These are phyloP conservation scores for Chrysoperla carnea DNA, from an alignment of 1,140 invertebrate species.

Conservation along the genomic window DNA sequence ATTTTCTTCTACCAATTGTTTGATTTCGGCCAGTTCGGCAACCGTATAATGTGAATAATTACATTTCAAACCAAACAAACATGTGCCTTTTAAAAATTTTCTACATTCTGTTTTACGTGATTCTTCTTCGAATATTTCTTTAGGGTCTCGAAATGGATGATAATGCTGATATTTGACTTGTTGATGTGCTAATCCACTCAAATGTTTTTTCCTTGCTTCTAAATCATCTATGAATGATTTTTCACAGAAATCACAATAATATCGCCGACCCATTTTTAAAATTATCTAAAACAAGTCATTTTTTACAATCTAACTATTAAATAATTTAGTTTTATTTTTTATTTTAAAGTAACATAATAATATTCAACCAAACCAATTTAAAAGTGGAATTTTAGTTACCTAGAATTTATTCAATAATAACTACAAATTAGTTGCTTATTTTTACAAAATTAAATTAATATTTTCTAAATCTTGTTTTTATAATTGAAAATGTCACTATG, in stretches of 20 bases:
- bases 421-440: too few species aligned
- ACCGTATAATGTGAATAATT: slow-evolving; percentile 42
- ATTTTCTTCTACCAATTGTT: slow-evolving; percentile 25
- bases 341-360: too few species aligned
- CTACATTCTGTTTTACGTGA: slow-evolving; percentile 34
- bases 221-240: slow-evolving; percentile 42
- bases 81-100: slow-evolving; percentile 34
- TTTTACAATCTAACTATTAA: too few species aligned
- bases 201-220: slow-evolving; percentile 40
- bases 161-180: slow-evolving; percentile 41
- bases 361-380: too few species aligned
- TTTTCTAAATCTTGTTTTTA: too few species aligned
- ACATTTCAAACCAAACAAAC: slow-evolving; percentile 38
- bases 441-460: too few species aligned
- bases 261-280: slow-evolving; percentile 35
- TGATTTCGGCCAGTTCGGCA: slow-evolving; percentile 31
- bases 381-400: too few species aligned
- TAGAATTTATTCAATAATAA: too few species aligned
- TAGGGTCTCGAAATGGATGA: slow-evolving; percentile 37
- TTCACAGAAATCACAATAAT: slow-evolving; percentile 52
- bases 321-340: too few species aligned
- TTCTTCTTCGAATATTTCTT: slow-evolving; percentile 38
- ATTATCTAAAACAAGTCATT: too few species aligned
- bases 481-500: too few species aligned
- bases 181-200: slow-evolving; percentile 38